Percentiles rank a stretch among this genome's conserved stretches.
Evolutionary conservation across 2,113 vertebrate species (phyloP).

Genomic region (Theropithecus gelada): DNA sequence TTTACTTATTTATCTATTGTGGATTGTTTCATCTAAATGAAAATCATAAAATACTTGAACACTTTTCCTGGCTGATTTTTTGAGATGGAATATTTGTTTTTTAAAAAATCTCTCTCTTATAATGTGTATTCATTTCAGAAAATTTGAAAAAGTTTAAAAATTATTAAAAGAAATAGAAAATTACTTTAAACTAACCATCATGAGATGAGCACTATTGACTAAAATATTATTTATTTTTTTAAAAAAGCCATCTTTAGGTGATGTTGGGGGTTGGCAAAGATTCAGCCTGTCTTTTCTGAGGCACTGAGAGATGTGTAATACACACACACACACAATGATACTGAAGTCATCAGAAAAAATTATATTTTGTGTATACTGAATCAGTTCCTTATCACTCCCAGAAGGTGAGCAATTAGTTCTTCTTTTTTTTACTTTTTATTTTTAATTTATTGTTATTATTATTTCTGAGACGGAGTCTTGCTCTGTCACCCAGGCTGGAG

Average conservation of each 20-base stretch:
- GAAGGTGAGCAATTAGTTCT: background rate
- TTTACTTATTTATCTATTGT: slow-evolving; percentile 27
- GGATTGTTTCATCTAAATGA: slow-evolving; percentile 5
- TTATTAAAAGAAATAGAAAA: background rate
- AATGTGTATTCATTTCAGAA: background rate
- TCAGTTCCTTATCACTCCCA: background rate
- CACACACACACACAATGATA: background rate
- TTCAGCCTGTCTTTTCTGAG: background rate
- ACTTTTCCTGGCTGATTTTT: background rate
- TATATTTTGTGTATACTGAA: background rate
- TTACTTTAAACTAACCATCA: background rate
- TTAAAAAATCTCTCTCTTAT: background rate
- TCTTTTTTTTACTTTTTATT: background rate
- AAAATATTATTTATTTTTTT: background rate
- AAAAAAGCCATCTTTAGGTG: background rate
- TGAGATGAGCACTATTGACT: background rate
- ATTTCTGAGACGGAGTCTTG: too few species aligned
- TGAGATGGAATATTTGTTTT: background rate
- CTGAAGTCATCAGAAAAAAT: background rate
- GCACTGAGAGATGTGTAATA: background rate
- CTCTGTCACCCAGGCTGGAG: too few species aligned
- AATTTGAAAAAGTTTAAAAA: background rate
- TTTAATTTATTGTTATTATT: too few species aligned
- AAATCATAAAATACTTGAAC: slow-evolving; percentile 28
- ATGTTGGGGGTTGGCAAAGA: background rate